Conservation (phyloP, 2,888 invertebrate species). For the Epinotia brunnichana region DNA sequence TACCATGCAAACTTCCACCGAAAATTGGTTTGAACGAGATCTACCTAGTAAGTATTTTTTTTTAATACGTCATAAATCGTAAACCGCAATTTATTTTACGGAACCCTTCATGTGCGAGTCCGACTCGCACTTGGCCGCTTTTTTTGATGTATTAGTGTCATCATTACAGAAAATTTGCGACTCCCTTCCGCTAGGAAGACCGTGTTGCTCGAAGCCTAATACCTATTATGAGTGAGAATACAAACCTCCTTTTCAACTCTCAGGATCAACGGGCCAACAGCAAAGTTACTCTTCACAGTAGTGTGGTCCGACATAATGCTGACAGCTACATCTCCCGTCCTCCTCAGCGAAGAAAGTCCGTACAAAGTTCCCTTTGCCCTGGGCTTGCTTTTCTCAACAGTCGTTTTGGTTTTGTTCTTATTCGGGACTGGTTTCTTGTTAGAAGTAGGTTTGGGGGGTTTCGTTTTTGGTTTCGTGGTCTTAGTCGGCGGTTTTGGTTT, state of each 20-base stretch:
- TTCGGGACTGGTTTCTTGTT: slow-evolving; percentile 65
- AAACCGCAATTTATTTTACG: too few relatives aligned
- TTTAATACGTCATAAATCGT: too few relatives aligned
- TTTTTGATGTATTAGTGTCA: too few relatives aligned
- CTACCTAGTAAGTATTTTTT: too few relatives aligned
- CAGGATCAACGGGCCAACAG: slow-evolving; percentile 90
- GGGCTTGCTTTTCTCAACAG: slow-evolving; percentile 80
- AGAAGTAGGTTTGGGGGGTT: slow-evolving; percentile 66
- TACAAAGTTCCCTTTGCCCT: slow-evolving; percentile 91
- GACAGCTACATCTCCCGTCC: slow-evolving; percentile 91
- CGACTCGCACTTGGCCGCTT: too few relatives aligned
- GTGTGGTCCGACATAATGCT: slow-evolving; percentile 91
- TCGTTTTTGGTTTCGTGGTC: slow-evolving; percentile 55
- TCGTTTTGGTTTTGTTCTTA: slow-evolving; percentile 72
- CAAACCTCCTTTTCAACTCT: slow-evolving; percentile 90
- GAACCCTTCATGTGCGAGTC: too few relatives aligned
- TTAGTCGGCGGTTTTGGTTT: slow-evolving; percentile 63
- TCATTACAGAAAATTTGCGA: too few relatives aligned
- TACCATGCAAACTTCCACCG: too few relatives aligned
- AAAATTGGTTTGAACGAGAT: too few relatives aligned
- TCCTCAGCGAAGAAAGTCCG: slow-evolving; percentile 90
- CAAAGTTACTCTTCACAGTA: slow-evolving; percentile 92
- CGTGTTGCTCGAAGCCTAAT: too few relatives aligned
- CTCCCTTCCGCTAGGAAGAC: too few relatives aligned
- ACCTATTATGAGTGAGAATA: not conserved